A percentile compares a stretch with the other conserved stretches of the same genome.
Evolutionary conservation across 2,888 invertebrate genomes (phyloP).

Genomic region (Baronia brevicornis): DNA sequence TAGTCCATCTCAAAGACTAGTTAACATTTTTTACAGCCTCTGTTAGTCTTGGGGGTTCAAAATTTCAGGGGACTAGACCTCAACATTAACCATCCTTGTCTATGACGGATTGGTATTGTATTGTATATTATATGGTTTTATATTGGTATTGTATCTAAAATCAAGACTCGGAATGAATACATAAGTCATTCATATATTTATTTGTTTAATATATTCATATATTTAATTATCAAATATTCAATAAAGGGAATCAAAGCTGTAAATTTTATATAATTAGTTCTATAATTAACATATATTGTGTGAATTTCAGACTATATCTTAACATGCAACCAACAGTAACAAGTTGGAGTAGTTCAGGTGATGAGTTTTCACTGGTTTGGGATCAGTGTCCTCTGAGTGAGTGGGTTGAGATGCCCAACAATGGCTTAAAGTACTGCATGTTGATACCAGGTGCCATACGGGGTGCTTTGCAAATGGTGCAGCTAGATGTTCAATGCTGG

Average conservation of each 20-base stretch:
- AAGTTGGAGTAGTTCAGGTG: slow-evolving; percentile 95
- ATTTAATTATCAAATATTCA: no score
- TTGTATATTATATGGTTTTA: no score
- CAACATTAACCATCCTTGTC: no score
- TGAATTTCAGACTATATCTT: slow-evolving; percentile 81
- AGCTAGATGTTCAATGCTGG: slow-evolving; percentile 95
- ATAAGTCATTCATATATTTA: no score
- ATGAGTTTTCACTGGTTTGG: slow-evolving; percentile 97
- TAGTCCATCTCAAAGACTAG: no score
- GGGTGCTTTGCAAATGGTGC: slow-evolving; percentile 99
- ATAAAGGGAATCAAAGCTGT: not conserved
- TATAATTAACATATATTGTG: not conserved
- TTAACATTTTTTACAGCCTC: no score
- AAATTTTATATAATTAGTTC: not conserved
- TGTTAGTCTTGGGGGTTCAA: no score
- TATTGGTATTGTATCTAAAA: no score
- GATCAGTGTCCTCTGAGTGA: slow-evolving; percentile 97
- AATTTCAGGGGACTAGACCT: no score
- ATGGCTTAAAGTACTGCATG: slow-evolving; percentile 92
- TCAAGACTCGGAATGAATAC: no score
- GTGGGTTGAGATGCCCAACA: slow-evolving; percentile 95
- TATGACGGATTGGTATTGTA: no score
- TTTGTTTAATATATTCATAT: no score
- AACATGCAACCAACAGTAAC: slow-evolving; percentile 94
- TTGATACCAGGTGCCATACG: slow-evolving; percentile 93